A percentile compares a stretch with the other conserved stretches of the same genome.
phyloP scores from a whole-genome alignment of 2,113 vertebrate species.

The Lutjanus erythropterus region DNA sequence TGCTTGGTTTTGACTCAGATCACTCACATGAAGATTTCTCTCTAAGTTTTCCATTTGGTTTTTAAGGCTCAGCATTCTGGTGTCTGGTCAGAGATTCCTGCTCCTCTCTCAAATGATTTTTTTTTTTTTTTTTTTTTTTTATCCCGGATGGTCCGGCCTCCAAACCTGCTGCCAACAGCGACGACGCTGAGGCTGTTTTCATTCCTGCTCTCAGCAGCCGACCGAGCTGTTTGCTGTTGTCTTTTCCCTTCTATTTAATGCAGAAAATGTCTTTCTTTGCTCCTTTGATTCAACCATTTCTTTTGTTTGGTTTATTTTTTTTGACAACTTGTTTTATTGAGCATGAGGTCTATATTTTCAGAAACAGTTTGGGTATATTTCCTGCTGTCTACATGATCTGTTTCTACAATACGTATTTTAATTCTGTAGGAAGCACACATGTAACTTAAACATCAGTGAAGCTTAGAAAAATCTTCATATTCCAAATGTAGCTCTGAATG shows the following conservation, averaged over 20 bases:
- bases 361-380: background rate
- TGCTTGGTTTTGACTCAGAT: constrained; percentile 42
- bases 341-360: no score
- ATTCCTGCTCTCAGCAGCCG: constrained; percentile 33
- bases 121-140: constrained; percentile 10
- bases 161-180: constrained; percentile 41
- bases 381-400: background rate
- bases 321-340: background rate
- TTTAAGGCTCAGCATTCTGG: constrained; percentile 11
- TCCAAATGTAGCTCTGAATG: background rate
- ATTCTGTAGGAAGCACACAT: constrained; percentile 22
- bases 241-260: background rate
- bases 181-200: constrained; percentile 30
- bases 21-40: constrained; percentile 5
- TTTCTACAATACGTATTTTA: background rate
- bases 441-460: constrained; percentile 17
- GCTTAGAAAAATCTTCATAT: background rate
- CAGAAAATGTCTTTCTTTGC: background rate
- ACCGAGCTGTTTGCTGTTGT: constrained; percentile 4
- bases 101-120: constrained; percentile 14
- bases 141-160: constrained; percentile 37
- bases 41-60: constrained; percentile 8
- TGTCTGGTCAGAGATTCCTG: constrained; percentile 42
- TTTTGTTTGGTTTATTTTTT: no score
- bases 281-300: background rate